A percentile compares a stretch with the other conserved stretches of the same genome.
These are phyloP conservation scores for Gopherus flavomarginatus DNA, from an alignment of 2,113 vertebrate genomes.

Conservation along the genomic window DNA sequence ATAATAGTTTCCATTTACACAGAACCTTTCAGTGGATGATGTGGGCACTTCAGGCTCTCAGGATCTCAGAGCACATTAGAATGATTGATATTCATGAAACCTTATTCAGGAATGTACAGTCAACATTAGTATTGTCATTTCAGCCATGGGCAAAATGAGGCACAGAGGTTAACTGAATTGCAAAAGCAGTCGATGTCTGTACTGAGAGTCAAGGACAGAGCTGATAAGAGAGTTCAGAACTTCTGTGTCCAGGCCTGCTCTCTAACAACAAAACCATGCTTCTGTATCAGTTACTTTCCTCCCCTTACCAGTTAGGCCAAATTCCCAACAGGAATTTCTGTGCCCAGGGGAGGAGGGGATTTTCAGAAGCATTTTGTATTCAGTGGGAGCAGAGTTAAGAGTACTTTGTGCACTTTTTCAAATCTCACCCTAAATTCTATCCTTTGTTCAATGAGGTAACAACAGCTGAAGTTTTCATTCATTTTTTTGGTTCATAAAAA, in stretches of 20 bases:
- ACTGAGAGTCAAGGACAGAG: neutral
- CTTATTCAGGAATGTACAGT: too few species aligned
- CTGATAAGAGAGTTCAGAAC: neutral
- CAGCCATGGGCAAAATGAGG: neutral
- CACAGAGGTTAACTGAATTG: neutral
- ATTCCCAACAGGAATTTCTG: neutral
- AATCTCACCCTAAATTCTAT: neutral
- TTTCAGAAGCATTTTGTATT: neutral
- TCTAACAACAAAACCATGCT: neutral
- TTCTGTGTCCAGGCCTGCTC: neutral
- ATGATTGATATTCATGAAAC: neutral
- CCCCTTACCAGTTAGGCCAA: neutral
- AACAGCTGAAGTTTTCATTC: neutral
- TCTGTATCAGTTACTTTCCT: neutral
- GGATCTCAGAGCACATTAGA: neutral
- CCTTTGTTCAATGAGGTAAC: neutral
- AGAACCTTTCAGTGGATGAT: neutral
- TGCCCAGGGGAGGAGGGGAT: neutral
- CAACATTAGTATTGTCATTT: neutral
- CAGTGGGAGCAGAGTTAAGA: neutral
- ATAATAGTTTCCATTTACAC: neutral
- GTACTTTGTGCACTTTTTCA: neutral
- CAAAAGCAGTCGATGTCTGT: neutral
- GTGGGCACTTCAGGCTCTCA: too few species aligned
- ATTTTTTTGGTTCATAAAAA: neutral